Evolutionary conservation across 2,113 vertebrate species (phyloP).

Genomic region (Empidonax alnorum): DNA sequence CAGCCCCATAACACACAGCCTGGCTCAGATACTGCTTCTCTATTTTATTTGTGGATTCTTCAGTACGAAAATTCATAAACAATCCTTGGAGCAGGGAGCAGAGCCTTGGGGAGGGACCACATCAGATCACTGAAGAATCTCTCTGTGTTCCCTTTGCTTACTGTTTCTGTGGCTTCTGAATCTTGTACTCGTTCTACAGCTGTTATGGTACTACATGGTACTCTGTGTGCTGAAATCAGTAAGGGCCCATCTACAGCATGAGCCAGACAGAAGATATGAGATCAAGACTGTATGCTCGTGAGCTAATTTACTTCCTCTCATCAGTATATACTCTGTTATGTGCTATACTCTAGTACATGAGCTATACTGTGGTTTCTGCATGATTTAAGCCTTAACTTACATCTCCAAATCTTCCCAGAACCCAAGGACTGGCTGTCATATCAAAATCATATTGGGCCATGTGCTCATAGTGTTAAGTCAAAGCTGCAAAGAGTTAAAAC

Average conservation of each 20-base stretch:
- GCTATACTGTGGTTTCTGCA: not conserved
- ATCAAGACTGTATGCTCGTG: not conserved
- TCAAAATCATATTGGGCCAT: not conserved
- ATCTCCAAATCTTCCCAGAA: not conserved
- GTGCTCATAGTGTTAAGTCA: not conserved
- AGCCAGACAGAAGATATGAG: not conserved
- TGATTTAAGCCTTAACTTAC: not conserved
- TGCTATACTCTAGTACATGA: not conserved
- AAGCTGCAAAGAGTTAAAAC: not conserved
- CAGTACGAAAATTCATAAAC: not conserved
- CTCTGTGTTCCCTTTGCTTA: not conserved
- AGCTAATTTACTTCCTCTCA: not conserved
- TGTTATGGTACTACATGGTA: fast-evolving
- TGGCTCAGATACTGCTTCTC: not conserved
- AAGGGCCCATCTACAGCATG: not conserved
- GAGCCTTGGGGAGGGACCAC: not conserved
- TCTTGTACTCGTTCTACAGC: not conserved
- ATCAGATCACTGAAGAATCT: not conserved
- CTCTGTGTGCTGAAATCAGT: not conserved
- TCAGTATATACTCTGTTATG: too few species aligned
- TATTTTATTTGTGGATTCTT: not conserved
- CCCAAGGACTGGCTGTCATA: not conserved
- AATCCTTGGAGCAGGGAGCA: not conserved
- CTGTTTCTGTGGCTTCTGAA: not conserved
- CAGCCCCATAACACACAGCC: fast-evolving